Evolutionary conservation across 2,113 vertebrate genomes (phyloP).

Genomic region (Arothron firmamentum): DNA sequence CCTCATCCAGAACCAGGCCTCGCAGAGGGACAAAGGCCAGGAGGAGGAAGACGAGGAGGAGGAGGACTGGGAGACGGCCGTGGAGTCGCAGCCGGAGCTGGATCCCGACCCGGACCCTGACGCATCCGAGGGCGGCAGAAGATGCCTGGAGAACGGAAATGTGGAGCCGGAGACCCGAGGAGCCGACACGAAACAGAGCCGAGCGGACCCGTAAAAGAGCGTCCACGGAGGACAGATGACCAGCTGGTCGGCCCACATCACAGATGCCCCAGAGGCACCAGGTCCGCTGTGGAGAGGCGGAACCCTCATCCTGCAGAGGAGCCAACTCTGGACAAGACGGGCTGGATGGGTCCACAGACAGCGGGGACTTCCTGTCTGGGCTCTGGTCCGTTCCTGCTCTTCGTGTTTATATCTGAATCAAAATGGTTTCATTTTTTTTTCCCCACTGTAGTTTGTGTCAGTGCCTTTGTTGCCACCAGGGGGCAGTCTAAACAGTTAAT

Average conservation of each 20-base stretch:
- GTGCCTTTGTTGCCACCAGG: too few species aligned
- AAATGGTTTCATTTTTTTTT: too few species aligned
- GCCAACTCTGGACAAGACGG: not conserved
- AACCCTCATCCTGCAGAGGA: not conserved
- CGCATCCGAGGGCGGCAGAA: not conserved
- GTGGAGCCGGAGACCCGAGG: not conserved
- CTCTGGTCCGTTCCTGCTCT: too few species aligned
- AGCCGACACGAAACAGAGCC: constrained; percentile 4
- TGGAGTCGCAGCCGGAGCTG: constrained; percentile 58
- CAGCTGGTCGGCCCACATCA: not conserved
- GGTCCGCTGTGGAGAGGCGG: not conserved
- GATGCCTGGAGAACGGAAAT: constrained; percentile 5
- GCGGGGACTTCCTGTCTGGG: too few species aligned
- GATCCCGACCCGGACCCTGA: constrained; percentile 36
- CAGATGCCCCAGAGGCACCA: not conserved
- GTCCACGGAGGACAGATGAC: not conserved
- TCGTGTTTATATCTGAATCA: too few species aligned
- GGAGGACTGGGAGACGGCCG: constrained; percentile 63
- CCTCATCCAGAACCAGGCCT: constrained; percentile 74
- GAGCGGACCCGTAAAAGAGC: not conserved
- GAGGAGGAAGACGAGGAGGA: constrained; percentile 34
- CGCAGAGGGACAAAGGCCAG: not conserved
- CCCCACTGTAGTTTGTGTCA: too few species aligned
- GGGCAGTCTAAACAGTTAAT: too few species aligned
- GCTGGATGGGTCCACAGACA: not conserved